phyloP scores from a whole-genome alignment of 2,888 invertebrate genomes.

The Galerucella nymphaeae region DNA sequence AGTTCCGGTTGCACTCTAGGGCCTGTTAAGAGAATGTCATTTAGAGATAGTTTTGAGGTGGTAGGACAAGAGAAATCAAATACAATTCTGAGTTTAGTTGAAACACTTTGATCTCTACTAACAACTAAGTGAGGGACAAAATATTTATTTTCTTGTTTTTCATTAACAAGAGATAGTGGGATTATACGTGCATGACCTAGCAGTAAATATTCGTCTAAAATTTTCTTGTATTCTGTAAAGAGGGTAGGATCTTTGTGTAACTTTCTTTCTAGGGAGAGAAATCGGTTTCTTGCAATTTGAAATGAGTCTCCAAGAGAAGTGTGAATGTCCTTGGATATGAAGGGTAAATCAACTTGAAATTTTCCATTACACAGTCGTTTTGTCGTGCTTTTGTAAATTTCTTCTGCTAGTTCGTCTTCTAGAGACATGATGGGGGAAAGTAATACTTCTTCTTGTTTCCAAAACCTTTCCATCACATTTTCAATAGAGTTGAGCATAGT shows the following conservation, averaged over 20 bases:
- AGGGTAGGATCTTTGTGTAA: conserved; percentile 8
- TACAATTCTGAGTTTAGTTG: too few species aligned
- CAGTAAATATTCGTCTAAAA: neutral
- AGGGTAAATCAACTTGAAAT: conserved; percentile 31
- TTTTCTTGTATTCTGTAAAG: too few species aligned
- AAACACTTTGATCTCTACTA: conserved; percentile 31
- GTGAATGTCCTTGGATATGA: conserved; percentile 13
- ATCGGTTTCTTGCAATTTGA: conserved; percentile 5
- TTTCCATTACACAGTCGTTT: conserved; percentile 20
- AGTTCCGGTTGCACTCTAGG: conserved; percentile 34
- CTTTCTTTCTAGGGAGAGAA: conserved; percentile 12
- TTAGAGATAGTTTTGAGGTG: conserved; percentile 16
- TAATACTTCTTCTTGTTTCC: too few species aligned
- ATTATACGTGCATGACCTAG: conserved; percentile 20
- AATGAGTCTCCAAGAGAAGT: conserved; percentile 12
- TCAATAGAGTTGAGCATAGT: conserved; percentile 3
- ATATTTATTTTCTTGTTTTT: conserved; percentile 16
- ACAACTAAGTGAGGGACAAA: conserved; percentile 38
- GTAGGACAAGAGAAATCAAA: conserved; percentile 27
- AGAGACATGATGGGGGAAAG: conserved; percentile 20
- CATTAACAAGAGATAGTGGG: conserved; percentile 4
- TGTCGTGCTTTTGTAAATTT: conserved; percentile 20
- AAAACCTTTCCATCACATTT: too few species aligned
- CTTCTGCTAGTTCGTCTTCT: conserved; percentile 31
- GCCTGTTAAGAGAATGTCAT: conserved; percentile 28